Conservation (phyloP, 2,888 invertebrate species). For the Torymus tubicola region DNA sequence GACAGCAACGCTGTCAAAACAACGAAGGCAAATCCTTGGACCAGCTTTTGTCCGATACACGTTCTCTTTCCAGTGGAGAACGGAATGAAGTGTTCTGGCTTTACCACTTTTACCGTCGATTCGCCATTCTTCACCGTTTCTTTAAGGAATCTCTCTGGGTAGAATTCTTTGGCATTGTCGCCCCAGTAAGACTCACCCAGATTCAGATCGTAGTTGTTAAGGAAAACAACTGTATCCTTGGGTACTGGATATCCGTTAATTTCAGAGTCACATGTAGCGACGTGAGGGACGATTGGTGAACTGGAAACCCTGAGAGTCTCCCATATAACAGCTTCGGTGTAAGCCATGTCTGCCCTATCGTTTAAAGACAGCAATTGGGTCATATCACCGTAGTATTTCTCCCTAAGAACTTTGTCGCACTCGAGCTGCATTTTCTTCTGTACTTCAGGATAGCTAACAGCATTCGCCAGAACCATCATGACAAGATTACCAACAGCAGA, state of each 20-base stretch:
- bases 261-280: conserved; percentile 86
- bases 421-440: conserved; percentile 83
- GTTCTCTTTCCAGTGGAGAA: conserved; percentile 92
- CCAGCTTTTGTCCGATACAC: conserved; percentile 89
- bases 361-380: conserved; percentile 80
- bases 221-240: conserved; percentile 88
- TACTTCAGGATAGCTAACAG: conserved; percentile 83
- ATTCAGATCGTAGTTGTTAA: conserved; percentile 90
- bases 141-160: conserved; percentile 86
- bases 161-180: conserved; percentile 82
- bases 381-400: conserved; percentile 73
- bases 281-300: conserved; percentile 94
- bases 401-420: conserved; percentile 78
- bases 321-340: conserved; percentile 88
- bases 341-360: conserved; percentile 84
- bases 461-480: conserved; percentile 85
- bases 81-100: conserved; percentile 86
- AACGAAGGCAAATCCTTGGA: conserved; percentile 86
- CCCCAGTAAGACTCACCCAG: conserved; percentile 85
- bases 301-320: conserved; percentile 89
- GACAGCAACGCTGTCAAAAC: conserved; percentile 85
- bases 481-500: conserved; percentile 91
- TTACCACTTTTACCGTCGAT: conserved; percentile 79
- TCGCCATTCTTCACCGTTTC: conserved; percentile 62
- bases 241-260: conserved; percentile 85